Base-by-base conservation (phyloP, 2,888 invertebrate species). In the Acrobasis suavella region DNA sequence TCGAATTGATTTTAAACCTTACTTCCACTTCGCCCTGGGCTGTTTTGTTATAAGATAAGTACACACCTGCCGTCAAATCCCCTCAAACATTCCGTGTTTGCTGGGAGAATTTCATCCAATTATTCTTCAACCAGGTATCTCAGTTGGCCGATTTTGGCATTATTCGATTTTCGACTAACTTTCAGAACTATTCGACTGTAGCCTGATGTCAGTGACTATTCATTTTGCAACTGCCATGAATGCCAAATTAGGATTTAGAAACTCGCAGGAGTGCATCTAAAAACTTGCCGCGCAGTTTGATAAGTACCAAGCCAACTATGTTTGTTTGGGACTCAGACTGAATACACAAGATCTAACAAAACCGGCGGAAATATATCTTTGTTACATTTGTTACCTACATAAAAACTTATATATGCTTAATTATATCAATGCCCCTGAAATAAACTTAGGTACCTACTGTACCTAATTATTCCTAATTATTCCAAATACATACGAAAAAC, bases 141-240 rank as follows among this genome's bases (percentile, higher is more conserved):
- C 65, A 69, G 72, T 65, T 71, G 68, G 69, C 70, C 67, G 64
- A 67, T 55, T 68, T 64, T 62, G 63, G 64, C 67, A 64, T 69
- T 69, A 73, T 68, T 65, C 50, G 62, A 65, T 69, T 67, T 71
- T 68, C 63, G 32, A 65, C 70, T 67, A 73, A 73, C 65, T 71
- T 64, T 62, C 50, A 64, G 65, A 67, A 67, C 67, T 66, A 64
- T 68, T 65, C 67, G 72, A 65, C 66, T 65, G 65, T 73, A 70
- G 62, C 69, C 61, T 22, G 63, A 66, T 72, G 72, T 73, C 73
- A 71, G 67, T 63, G 65, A 58, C 65, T 65, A 67, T 70, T 72
- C 67, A 68, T 69, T 73, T 60, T 62, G 61, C 22, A 64, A 69
- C 65, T 67, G 68, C 67, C 68, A 58, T 69, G 65, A 69, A 71